These are phyloP conservation scores for Theocolax elegans DNA, from an alignment of 1,140 invertebrate genomes.

Conservation along the genomic window DNA sequence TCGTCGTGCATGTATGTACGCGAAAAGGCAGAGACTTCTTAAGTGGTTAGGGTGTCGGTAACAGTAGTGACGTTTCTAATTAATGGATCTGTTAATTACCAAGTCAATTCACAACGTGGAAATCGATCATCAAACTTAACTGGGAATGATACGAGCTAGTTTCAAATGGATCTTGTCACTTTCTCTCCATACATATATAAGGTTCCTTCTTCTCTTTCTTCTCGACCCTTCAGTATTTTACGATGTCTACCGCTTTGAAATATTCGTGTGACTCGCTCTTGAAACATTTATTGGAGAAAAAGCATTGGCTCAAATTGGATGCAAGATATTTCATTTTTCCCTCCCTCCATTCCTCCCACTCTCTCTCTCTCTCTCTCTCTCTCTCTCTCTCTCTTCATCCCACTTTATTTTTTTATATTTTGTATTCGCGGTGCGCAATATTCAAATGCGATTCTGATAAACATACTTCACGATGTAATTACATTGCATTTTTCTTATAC, in stretches of 20 bases:
- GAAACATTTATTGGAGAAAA: conserved; percentile 6
- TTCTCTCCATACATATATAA: too few relatives aligned
- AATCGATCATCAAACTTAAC: conserved; percentile 12
- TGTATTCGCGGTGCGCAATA: too few relatives aligned
- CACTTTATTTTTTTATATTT: too few relatives aligned
- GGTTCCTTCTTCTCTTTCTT: not conserved
- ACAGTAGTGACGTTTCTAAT: not conserved
- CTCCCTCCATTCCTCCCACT: too few relatives aligned
- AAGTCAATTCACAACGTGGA: not conserved
- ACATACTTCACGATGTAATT: too few relatives aligned
- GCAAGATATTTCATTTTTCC: not conserved
- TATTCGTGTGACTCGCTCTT: not conserved
- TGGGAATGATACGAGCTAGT: conserved; percentile 7
- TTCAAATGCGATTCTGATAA: too few relatives aligned
- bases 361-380: too few relatives aligned
- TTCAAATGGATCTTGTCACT: conserved; percentile 16
- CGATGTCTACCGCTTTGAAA: not conserved
- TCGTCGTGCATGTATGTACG: too few relatives aligned
- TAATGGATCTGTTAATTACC: conserved; percentile 26
- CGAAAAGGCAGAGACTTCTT: too few relatives aligned
- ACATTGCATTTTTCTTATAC: too few relatives aligned
- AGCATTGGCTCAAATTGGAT: not conserved
- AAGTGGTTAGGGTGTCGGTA: too few relatives aligned
- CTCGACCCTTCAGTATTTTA: not conserved
- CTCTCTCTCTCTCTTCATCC: too few relatives aligned